Evolutionary conservation across 53 echinoderm and acorn worm genomes (phyloP).

Genomic region (Crossaster papposus): DNA sequence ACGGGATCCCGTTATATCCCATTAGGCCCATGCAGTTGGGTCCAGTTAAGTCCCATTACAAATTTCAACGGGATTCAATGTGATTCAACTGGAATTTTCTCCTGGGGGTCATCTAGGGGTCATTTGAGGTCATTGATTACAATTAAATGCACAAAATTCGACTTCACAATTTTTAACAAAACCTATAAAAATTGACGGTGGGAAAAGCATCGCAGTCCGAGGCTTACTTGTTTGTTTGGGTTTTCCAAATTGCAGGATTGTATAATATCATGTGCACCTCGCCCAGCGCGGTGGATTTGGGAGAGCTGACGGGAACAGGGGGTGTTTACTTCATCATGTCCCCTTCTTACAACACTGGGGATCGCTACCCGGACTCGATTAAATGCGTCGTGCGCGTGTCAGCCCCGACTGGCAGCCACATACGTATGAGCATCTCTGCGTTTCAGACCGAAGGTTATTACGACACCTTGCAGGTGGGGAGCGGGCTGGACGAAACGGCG

Average conservation of each 20-base stretch:
- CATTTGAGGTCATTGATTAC: too few species aligned
- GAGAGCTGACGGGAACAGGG: background rate
- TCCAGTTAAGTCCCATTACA: too few species aligned
- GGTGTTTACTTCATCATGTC: background rate
- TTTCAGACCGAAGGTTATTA: background rate
- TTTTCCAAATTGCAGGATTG: constrained; percentile 14
- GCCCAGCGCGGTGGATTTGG: background rate
- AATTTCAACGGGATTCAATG: too few species aligned
- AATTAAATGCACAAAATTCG: too few species aligned
- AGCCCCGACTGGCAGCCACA: background rate
- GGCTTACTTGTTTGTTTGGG: background rate
- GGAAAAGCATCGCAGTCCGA: too few species aligned
- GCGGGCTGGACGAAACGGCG: background rate
- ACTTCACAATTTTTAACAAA: too few species aligned
- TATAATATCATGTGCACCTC: background rate
- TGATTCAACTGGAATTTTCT: too few species aligned
- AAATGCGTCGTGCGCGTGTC: background rate
- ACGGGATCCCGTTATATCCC: too few species aligned
- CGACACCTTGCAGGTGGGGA: background rate
- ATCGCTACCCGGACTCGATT: background rate
- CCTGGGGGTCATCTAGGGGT: too few species aligned
- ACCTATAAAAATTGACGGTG: too few species aligned
- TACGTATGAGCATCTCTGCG: background rate
- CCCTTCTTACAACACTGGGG: background rate
- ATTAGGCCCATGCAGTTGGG: too few species aligned